Evolutionary conservation across 2,797 vertebrate species (phyloP).

Genomic region (Danionella dracula): DNA sequence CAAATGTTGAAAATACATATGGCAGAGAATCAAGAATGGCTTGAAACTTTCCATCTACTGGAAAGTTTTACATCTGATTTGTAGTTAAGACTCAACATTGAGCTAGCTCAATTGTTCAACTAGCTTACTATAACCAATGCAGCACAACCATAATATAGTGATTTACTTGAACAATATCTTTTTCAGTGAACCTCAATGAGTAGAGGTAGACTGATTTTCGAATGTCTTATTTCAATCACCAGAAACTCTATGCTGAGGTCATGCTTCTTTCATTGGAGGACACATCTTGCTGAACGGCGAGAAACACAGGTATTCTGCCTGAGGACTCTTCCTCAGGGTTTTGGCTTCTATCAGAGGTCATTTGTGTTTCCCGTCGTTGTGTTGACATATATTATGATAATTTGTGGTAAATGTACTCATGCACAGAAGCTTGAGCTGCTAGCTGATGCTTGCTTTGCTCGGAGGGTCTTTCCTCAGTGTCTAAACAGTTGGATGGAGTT

Average conservation of each 20-base stretch:
- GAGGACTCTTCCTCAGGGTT: neutral
- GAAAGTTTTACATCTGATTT: too few species aligned
- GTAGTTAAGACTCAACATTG: too few species aligned
- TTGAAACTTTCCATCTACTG: too few species aligned
- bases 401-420: neutral
- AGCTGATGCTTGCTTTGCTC: conserved; percentile 58
- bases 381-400: neutral
- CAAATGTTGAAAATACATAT: too few species aligned
- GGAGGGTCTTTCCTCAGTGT: conserved; percentile 51
- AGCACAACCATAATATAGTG: too few species aligned
- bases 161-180: too few species aligned
- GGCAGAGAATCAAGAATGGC: too few species aligned
- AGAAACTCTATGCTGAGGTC: conserved; percentile 60
- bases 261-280: conserved; percentile 64
- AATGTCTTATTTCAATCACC: conserved; percentile 21
- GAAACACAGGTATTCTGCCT: conserved; percentile 58
- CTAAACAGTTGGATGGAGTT: conserved; percentile 63
- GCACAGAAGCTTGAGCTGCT: conserved; percentile 55
- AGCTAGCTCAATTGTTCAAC: too few species aligned
- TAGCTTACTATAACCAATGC: too few species aligned
- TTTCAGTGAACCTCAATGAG: too few species aligned
- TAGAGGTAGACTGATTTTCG: neutral
- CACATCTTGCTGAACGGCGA: conserved; percentile 47
- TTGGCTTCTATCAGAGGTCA: neutral
- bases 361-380: neutral